phyloP scores from a whole-genome alignment of 2,113 vertebrate species.

The Alces alces region DNA sequence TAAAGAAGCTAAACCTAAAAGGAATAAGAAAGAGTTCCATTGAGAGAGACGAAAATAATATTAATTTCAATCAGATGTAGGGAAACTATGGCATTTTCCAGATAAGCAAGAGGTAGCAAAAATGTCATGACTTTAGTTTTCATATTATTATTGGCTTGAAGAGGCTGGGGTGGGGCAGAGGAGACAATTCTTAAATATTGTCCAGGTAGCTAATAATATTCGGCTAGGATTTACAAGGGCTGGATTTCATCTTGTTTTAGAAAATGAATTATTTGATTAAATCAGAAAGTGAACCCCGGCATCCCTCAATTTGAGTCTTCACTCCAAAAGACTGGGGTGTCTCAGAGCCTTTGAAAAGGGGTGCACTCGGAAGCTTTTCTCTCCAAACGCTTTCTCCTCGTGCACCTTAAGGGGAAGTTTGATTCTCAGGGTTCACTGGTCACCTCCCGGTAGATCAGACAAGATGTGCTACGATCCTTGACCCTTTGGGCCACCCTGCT shows the following conservation, averaged over 20 bases:
- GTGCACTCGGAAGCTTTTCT: neutral
- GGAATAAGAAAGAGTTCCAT: neutral
- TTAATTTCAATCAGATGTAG: neutral
- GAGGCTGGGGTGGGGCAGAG: neutral
- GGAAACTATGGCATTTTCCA: neutral
- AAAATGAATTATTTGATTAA: neutral
- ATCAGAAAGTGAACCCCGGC: neutral
- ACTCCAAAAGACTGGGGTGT: neutral
- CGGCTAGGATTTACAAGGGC: neutral
- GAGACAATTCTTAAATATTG: neutral
- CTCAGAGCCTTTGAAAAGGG: neutral
- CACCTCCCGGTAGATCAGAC: too few relatives aligned
- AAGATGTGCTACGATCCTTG: neutral
- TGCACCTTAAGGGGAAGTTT: neutral
- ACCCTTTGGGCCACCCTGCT: fast-evolving
- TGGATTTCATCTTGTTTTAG: neutral
- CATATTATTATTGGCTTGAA: neutral
- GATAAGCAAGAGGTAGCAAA: neutral
- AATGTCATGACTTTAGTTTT: neutral
- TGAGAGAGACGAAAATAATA: neutral
- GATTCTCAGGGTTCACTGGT: neutral
- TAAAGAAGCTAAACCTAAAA: neutral
- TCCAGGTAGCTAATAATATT: neutral
- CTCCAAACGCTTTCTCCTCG: neutral
- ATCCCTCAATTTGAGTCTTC: neutral